Percentiles rank a stretch among this genome's conserved stretches.
Conservation (phyloP, 2,888 invertebrate species). For the Drosophila melanosoma region DNA sequence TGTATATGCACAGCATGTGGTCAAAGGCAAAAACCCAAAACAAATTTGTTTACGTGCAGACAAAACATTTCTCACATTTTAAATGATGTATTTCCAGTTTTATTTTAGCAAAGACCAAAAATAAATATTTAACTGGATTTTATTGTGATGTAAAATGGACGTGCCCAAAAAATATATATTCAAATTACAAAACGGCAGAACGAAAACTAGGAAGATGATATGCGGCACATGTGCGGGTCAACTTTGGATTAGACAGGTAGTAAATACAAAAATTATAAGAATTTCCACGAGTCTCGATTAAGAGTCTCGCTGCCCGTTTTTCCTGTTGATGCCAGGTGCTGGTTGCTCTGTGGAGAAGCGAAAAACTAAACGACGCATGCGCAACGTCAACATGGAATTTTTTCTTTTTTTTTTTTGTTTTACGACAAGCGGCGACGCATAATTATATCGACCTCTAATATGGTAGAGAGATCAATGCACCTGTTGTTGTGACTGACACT, state of each 20-base stretch:
- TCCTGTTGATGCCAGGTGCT: conserved; percentile 62
- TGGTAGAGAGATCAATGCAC: conserved; percentile 53
- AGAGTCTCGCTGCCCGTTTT: conserved; percentile 25
- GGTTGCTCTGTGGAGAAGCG: conserved; percentile 26
- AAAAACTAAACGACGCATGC: conserved; percentile 58
- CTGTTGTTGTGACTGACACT: conserved; percentile 66
- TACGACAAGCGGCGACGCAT: conserved; percentile 49
- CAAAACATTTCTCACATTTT: conserved; percentile 10
- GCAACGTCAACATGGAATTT: conserved; percentile 55
- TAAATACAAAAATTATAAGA: conserved; percentile 28
- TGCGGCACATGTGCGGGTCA: conserved; percentile 20
- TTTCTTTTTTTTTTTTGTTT: conserved; percentile 25
- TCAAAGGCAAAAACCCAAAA: conserved; percentile 54
- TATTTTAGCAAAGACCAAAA: conserved; percentile 60
- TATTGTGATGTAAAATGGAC: conserved; percentile 53
- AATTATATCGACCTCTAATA: conserved; percentile 69
- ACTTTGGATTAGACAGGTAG: conserved; percentile 39
- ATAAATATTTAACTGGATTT: conserved; percentile 53
- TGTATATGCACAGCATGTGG: conserved; percentile 67
- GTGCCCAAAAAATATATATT: conserved; percentile 49
- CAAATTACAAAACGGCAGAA: conserved; percentile 53
- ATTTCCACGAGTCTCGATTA: conserved; percentile 72
- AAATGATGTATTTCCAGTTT: neutral
- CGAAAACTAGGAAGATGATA: neutral
- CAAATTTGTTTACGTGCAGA: conserved; percentile 67